Evolutionary conservation across 2,797 vertebrate genomes (phyloP).

Genomic region (Prunella strophiata): DNA sequence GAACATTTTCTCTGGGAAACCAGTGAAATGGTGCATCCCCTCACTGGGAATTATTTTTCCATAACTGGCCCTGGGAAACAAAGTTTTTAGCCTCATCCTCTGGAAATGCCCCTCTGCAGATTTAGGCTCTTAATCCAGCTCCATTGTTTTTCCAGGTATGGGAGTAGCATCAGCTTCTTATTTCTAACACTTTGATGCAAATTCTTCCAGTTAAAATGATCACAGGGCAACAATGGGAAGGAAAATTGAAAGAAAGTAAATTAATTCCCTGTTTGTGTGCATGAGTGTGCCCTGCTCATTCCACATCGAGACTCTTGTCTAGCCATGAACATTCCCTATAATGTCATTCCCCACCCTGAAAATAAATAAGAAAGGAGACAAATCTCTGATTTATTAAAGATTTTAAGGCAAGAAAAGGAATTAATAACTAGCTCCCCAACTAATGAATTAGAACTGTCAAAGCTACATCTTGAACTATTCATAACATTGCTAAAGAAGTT

Average conservation of each 20-base stretch:
- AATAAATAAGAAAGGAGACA: background rate
- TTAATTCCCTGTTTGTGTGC: background rate
- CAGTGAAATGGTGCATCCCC: background rate
- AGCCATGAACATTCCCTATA: background rate
- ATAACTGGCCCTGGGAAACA: background rate
- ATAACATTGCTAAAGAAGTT: background rate
- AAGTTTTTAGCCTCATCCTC: background rate
- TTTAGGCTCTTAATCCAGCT: background rate
- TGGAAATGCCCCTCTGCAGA: background rate
- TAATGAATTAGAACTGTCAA: conserved; percentile 31
- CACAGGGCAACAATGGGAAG: background rate
- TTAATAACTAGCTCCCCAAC: conserved; percentile 8
- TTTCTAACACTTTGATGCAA: background rate
- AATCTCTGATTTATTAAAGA: conserved; percentile 28
- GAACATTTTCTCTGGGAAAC: background rate
- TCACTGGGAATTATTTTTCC: background rate
- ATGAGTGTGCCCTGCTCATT: background rate
- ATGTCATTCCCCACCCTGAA: background rate
- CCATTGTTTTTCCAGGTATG: background rate
- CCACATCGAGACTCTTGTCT: background rate
- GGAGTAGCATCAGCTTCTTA: background rate
- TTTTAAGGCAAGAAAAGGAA: background rate
- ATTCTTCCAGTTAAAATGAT: background rate
- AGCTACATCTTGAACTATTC: background rate
- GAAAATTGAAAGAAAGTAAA: background rate